Evolutionary conservation across 2,888 invertebrate species (phyloP).

Genomic region (Oxytorus armatus): DNA sequence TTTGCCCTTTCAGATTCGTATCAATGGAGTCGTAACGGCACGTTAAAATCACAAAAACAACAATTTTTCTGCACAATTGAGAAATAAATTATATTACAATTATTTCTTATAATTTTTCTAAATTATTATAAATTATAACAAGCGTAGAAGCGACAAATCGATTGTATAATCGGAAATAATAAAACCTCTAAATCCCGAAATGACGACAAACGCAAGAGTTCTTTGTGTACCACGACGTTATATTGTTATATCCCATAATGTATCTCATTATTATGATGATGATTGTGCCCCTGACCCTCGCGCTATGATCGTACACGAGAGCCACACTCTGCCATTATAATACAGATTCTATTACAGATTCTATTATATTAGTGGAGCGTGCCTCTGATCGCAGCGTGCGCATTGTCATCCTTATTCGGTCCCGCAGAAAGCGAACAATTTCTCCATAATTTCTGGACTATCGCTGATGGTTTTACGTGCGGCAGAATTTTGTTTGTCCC

Average conservation of each 20-base stretch:
- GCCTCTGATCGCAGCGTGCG: constrained; percentile 23
- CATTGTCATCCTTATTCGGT: constrained; percentile 46
- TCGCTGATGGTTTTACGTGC: constrained; percentile 24
- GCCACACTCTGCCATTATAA: constrained; percentile 40
- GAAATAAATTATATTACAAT: too few relatives aligned
- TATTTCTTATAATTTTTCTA: too few relatives aligned
- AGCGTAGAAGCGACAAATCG: constrained; percentile 84
- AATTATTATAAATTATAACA: too few relatives aligned
- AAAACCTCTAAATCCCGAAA: constrained; percentile 12
- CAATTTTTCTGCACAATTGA: too few relatives aligned
- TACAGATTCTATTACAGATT: constrained; percentile 48
- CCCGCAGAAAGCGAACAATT: background rate
- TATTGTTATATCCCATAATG: constrained; percentile 36
- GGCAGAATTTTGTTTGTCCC: constrained; percentile 38
- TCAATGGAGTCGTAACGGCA: too few relatives aligned
- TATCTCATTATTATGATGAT: constrained; percentile 39
- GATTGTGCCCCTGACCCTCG: constrained; percentile 25
- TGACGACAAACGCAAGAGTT: constrained; percentile 3
- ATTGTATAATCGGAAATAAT: constrained; percentile 13
- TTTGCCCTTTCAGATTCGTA: too few relatives aligned
- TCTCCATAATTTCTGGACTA: background rate
- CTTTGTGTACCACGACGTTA: constrained; percentile 4
- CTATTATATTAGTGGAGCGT: constrained; percentile 31
- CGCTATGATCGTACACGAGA: constrained; percentile 7
- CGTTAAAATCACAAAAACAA: too few relatives aligned